Base-by-base conservation (phyloP, 2,888 invertebrate species). In the Augiades crinisus region DNA sequence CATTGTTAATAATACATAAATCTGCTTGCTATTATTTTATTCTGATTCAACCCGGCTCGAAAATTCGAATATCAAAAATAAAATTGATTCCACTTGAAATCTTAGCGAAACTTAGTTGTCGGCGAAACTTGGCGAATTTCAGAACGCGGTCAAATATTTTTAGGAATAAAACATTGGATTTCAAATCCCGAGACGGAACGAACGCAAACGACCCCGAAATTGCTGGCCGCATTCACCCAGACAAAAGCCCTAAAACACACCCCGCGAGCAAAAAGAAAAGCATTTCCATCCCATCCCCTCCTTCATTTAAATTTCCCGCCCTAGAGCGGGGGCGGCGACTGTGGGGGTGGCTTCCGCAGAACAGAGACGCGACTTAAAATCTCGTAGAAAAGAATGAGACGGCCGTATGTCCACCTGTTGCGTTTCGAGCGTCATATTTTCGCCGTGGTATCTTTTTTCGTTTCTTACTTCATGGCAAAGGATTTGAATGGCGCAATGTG, bases 171-270 rank as follows among this genome's bases (percentile, higher is more conserved):
- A 64, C 72, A 77, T 80, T 78, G 72, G 78, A 80, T 82, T 78
- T 70, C 65, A 71, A 80, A 77, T 78, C 78, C 82, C 78, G 77
- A 78, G 81, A 77, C 78, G 74, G 64, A 70, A 67, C 68, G 74
- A 57, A 73, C 78, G 79, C 78, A 81, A 85, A 84, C 87, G 86
- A 86, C 86, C 87, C 86, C 88, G 80, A 88, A 87, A 88, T 88
- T 83, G 84, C 77, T 73, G 78, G 80, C 87, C 83, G 87, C 87
- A 87, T 85, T 89, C 88, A 88, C 82, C 82, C 87, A 87, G 84
- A 88, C 88, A 89, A 87, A 85, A 87, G 86, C 83, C 75, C 85
- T 84, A 81, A 84, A 86, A 81, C 81, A 80, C 80, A 81, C 86
- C 85, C 84, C 76, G 78, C 74, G 78, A 82, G 81, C 80, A 87